Evolutionary conservation across 2,797 vertebrate species (phyloP).

Genomic region (Neostethus bicornis): DNA sequence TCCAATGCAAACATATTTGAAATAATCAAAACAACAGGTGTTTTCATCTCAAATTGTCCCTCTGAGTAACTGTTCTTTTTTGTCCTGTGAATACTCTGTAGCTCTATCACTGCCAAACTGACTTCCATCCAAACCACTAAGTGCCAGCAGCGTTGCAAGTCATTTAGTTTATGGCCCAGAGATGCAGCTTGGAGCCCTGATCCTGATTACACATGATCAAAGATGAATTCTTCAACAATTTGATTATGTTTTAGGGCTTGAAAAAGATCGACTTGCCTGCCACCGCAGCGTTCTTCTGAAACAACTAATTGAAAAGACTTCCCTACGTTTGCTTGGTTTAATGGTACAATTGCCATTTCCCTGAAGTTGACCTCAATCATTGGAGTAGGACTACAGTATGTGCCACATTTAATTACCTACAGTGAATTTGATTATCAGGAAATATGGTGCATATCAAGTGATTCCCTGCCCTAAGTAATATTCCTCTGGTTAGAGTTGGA

Average conservation of each 20-base stretch:
- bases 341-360: conserved; percentile 71
- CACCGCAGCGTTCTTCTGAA: conserved; percentile 64
- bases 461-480: conserved; percentile 70
- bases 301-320: conserved; percentile 76
- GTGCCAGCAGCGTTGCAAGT: conserved; percentile 71
- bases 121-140: conserved; percentile 73
- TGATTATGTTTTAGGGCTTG: conserved; percentile 71
- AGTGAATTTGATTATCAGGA: conserved; percentile 80
- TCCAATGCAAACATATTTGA: conserved; percentile 59
- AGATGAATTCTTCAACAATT: conserved; percentile 68
- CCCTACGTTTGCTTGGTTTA: conserved; percentile 57
- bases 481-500: conserved; percentile 78
- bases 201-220: conserved; percentile 79
- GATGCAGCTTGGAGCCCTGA: conserved; percentile 68
- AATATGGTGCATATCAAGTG: conserved; percentile 80
- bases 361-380: conserved; percentile 75
- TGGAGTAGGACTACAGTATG: conserved; percentile 49
- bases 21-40: conserved; percentile 72
- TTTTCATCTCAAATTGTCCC: conserved; percentile 52
- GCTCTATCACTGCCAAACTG: conserved; percentile 72
- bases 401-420: conserved; percentile 76
- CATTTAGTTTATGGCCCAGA: conserved; percentile 69
- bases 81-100: conserved; percentile 62
- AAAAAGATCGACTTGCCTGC: conserved; percentile 63
- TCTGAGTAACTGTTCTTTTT: conserved; percentile 69